A percentile compares a stretch with the other conserved stretches of the same genome.
phyloP scores from a whole-genome alignment of 2,113 vertebrate genomes.

The Butastur rufipennis region DNA sequence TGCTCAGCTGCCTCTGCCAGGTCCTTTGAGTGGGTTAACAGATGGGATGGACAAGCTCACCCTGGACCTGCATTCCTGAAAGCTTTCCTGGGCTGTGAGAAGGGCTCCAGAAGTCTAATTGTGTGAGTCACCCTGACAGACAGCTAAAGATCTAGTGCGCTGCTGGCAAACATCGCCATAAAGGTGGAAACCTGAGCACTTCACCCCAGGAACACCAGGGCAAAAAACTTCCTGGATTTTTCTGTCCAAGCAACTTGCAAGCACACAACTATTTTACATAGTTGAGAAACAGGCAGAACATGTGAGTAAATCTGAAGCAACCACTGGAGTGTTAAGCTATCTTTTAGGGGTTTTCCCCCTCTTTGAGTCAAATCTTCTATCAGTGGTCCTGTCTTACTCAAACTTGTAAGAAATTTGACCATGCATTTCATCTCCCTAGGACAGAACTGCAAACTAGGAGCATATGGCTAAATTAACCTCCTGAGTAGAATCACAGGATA shows the following conservation, averaged over 20 bases:
- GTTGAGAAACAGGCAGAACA: not conserved
- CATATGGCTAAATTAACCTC: slow-evolving; percentile 8
- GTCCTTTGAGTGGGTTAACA: not conserved
- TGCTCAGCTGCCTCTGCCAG: not conserved
- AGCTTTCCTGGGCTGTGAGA: not conserved
- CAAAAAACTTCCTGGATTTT: not conserved
- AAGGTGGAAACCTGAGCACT: not conserved
- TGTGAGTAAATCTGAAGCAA: not conserved
- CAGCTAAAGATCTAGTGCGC: not conserved
- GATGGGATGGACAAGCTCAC: not conserved
- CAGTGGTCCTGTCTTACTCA: slow-evolving; percentile 39
- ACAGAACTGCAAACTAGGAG: slow-evolving; percentile 13
- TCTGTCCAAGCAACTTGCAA: not conserved
- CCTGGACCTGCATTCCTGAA: not conserved
- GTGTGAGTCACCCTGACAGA: not conserved
- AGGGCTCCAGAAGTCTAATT: not conserved
- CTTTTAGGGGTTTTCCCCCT: not conserved
- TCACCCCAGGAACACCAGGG: not conserved
- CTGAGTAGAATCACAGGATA: not conserved
- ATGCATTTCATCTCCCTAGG: slow-evolving; percentile 46
- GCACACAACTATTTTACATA: not conserved
- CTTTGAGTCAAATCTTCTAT: slow-evolving; percentile 41
- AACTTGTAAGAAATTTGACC: slow-evolving; percentile 42
- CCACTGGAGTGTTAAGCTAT: not conserved
- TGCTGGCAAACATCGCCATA: not conserved